A percentile compares a stretch with the other conserved stretches of the same genome.
These are phyloP conservation scores for Champsocephalus gunnari DNA, from an alignment of 2,797 vertebrate genomes.

Conservation along the genomic window DNA sequence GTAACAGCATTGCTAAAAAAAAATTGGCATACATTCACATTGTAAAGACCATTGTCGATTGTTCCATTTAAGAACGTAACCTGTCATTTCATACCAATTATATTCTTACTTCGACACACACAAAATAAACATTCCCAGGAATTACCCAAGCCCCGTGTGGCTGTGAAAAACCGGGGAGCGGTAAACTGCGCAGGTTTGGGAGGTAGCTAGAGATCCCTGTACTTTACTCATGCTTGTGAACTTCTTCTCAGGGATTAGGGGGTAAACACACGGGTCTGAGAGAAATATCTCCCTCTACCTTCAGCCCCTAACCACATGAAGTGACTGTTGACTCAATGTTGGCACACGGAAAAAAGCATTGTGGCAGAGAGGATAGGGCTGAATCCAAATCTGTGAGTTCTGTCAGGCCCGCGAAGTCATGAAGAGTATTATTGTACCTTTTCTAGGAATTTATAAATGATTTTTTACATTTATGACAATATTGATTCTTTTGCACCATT, in stretches of 20 bases:
- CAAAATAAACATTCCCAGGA: slow-evolving; percentile 58
- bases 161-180: slow-evolving; percentile 36
- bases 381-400: slow-evolving; percentile 31
- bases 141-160: slow-evolving; percentile 33
- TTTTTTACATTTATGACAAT: neutral
- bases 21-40: neutral
- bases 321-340: slow-evolving; percentile 57
- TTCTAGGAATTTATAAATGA: neutral
- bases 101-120: slow-evolving; percentile 30
- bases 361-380: slow-evolving; percentile 12
- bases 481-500: neutral
- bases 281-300: slow-evolving; percentile 56
- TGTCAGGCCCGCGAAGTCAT: slow-evolving; percentile 37
- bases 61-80: slow-evolving; percentile 13
- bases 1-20: neutral
- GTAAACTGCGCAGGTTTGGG: slow-evolving; percentile 60
- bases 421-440: neutral
- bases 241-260: slow-evolving; percentile 71
- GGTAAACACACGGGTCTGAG: slow-evolving; percentile 71
- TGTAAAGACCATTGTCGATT: slow-evolving; percentile 17
- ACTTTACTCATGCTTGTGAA: slow-evolving; percentile 72
- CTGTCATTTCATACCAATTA: slow-evolving; percentile 39
- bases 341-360: slow-evolving; percentile 27
- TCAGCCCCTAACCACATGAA: slow-evolving; percentile 63
- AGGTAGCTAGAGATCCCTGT: slow-evolving; percentile 70